phyloP scores from a whole-genome alignment of 2,888 invertebrate species.

The Fragum whitleyi region DNA sequence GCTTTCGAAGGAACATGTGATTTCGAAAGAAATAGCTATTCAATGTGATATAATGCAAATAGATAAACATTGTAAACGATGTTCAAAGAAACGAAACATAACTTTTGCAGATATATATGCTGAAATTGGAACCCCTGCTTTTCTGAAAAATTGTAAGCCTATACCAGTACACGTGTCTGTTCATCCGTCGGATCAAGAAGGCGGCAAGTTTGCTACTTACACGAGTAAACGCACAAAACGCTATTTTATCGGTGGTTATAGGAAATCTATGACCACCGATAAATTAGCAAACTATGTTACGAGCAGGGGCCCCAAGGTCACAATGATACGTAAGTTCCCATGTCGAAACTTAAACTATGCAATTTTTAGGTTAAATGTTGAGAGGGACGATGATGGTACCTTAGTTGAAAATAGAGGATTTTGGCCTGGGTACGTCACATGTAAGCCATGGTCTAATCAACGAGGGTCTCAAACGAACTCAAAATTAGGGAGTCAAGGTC shows the following conservation, averaged over 20 bases:
- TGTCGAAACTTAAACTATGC: conserved; percentile 2
- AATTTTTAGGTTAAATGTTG: neutral
- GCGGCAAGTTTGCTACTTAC: neutral
- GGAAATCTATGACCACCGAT: conserved; percentile 12
- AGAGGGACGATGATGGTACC: neutral
- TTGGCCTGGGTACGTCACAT: conserved; percentile 1
- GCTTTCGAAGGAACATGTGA: too few species aligned
- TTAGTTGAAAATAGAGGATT: neutral
- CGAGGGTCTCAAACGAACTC: neutral
- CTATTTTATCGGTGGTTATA: conserved; percentile 9
- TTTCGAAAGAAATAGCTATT: neutral
- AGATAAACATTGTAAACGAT: neutral
- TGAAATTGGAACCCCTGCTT: neutral
- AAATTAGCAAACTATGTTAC: conserved; percentile 7
- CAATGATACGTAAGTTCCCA: conserved; percentile 3
- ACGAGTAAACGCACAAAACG: conserved; percentile 5
- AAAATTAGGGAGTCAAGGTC: too few species aligned
- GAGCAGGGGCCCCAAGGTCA: conserved; percentile 11
- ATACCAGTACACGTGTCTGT: neutral
- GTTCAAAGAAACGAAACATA: neutral
- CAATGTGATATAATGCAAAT: neutral
- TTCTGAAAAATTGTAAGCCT: neutral
- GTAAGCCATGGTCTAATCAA: neutral
- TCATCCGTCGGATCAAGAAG: neutral
- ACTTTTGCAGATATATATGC: neutral